phyloP scores from a whole-genome alignment of 1,140 invertebrate genomes.

The Belonocnema kinseyi region DNA sequence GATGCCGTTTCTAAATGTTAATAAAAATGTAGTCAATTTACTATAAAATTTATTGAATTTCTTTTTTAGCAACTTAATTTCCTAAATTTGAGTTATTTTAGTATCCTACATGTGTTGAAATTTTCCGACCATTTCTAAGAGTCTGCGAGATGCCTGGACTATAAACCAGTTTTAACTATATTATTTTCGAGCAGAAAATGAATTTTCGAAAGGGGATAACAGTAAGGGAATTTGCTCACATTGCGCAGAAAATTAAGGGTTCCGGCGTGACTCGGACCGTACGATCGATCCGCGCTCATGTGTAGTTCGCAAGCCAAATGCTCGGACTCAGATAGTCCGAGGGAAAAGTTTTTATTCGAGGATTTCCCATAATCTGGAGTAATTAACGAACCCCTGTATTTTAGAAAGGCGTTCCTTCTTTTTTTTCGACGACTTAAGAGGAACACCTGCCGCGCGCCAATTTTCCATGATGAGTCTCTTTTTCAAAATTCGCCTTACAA shows the following conservation, averaged over 20 bases:
- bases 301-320: neutral
- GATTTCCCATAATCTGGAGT: slow-evolving; percentile 17
- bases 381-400: slow-evolving; percentile 22
- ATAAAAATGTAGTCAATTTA: too few relatives aligned
- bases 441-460: slow-evolving; percentile 9
- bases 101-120: too few relatives aligned
- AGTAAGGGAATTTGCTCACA: slow-evolving; percentile 23
- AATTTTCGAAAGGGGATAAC: neutral
- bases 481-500: neutral
- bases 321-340: slow-evolving; percentile 1
- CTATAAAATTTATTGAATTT: too few relatives aligned
- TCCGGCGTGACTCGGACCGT: slow-evolving; percentile 24
- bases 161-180: too few relatives aligned
- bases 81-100: too few relatives aligned
- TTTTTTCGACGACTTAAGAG: neutral
- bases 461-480: slow-evolving; percentile 1
- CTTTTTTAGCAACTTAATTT: too few relatives aligned
- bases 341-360: neutral
- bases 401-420: neutral
- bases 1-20: too few relatives aligned
- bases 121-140: too few relatives aligned
- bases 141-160: too few relatives aligned
- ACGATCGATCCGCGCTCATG: slow-evolving; percentile 20
- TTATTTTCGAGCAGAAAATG: neutral
- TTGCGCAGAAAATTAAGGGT: slow-evolving; percentile 30